Conservation (phyloP, 2,888 invertebrate genomes). For the Pterostichus madidus region DNA sequence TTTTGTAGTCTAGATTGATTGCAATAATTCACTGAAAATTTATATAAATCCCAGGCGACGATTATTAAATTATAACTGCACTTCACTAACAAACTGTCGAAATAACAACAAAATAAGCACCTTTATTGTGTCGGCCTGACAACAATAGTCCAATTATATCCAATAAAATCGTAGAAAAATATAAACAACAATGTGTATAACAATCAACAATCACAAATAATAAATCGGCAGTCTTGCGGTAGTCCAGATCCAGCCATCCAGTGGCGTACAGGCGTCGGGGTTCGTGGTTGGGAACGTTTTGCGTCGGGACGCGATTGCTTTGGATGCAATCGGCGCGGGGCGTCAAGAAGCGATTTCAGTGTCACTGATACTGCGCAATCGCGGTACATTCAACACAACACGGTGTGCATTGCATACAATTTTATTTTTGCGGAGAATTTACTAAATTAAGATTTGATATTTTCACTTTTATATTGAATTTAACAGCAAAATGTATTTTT, state of each 20-base stretch:
- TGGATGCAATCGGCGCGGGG: constrained; percentile 13
- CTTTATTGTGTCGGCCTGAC: constrained; percentile 61
- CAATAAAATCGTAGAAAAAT: constrained; percentile 47
- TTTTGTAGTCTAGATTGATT: not conserved
- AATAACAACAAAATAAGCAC: constrained; percentile 14
- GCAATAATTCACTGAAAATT: constrained; percentile 24
- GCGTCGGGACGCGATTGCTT: constrained; percentile 16
- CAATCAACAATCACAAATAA: constrained; percentile 50
- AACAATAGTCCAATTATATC: constrained; percentile 22
- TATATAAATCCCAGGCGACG: not conserved
- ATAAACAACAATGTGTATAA: constrained; percentile 41
- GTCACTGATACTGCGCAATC: constrained; percentile 50
- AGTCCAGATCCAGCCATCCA: constrained; percentile 79
- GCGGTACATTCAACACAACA: constrained; percentile 7
- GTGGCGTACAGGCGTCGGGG: constrained; percentile 71
- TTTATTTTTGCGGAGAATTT: not conserved
- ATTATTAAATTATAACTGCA: constrained; percentile 1
- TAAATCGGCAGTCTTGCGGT: constrained; percentile 43
- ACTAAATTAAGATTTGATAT: not conserved
- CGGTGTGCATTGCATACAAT: not conserved
- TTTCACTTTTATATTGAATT: not conserved
- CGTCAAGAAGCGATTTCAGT: constrained; percentile 47
- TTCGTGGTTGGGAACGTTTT: constrained; percentile 78
- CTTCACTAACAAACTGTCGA: not conserved
- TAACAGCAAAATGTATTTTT: no score